A percentile compares a stretch with the other conserved stretches of the same genome.
Evolutionary conservation across 2,888 invertebrate species (phyloP).

Genomic region (Conchocele bisecta): DNA sequence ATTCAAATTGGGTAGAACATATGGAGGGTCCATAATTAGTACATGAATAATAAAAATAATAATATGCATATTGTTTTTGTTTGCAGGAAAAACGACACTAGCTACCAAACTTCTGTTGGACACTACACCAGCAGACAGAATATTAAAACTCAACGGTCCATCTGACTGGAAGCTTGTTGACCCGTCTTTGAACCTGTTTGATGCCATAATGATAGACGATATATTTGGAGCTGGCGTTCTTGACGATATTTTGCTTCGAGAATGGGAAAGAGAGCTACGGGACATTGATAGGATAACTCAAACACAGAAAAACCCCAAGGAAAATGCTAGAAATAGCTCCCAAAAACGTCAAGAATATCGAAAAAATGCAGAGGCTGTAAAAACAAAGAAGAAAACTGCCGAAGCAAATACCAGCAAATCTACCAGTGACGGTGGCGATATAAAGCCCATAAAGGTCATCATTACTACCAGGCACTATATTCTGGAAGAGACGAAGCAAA

Average conservation of each 20-base stretch:
- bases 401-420: too few species aligned
- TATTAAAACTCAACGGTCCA: constrained; percentile 25
- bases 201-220: constrained; percentile 37
- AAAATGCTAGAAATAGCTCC: too few species aligned
- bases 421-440: too few species aligned
- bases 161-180: constrained; percentile 43
- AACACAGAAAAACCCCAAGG: constrained; percentile 13
- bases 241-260: constrained; percentile 21
- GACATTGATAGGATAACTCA: constrained; percentile 21
- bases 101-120: constrained; percentile 22
- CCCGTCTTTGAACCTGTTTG: constrained; percentile 7
- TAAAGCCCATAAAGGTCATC: constrained; percentile 12
- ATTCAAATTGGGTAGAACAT: too few species aligned
- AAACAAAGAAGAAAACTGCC: too few species aligned
- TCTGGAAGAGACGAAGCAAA: constrained; percentile 24
- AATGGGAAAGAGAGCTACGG: constrained; percentile 22
- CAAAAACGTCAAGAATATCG: too few species aligned
- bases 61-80: too few species aligned
- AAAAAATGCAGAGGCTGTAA: too few species aligned
- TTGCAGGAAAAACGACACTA: constrained; percentile 46
- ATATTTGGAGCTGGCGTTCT: constrained; percentile 44
- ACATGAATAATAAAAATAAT: too few species aligned
- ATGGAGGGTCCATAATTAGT: too few species aligned
- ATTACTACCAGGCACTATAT: constrained; percentile 51
- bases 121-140: not conserved